Conservation (phyloP, 1,140 invertebrate genomes). For the Drosophila jambulina region DNA sequence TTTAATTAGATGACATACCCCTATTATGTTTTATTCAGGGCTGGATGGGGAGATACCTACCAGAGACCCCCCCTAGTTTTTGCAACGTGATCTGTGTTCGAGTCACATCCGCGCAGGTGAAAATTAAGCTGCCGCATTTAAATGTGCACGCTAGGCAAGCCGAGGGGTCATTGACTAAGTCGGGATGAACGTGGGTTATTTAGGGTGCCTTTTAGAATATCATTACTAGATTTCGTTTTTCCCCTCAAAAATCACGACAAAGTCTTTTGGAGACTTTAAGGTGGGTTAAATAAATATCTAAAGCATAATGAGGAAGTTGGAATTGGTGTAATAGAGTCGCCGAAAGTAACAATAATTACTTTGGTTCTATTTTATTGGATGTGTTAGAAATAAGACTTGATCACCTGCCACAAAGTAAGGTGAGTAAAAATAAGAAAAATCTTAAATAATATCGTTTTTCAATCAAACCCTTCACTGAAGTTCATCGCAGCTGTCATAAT, state of each 20-base stretch:
- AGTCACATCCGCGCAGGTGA: constrained; percentile 55
- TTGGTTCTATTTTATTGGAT: too few species aligned
- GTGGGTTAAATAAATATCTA: not conserved
- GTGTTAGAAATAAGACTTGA: too few species aligned
- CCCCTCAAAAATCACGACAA: too few species aligned
- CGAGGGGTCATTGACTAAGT: constrained; percentile 21
- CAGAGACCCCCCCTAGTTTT: not conserved
- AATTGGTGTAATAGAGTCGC: too few species aligned
- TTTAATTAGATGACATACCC: constrained; percentile 74
- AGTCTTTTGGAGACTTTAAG: not conserved
- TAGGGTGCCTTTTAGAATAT: not conserved
- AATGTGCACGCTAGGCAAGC: constrained; percentile 32
- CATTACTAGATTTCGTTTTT: not conserved
- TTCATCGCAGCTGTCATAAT: not conserved
- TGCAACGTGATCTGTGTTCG: constrained; percentile 57
- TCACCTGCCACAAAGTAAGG: too few species aligned
- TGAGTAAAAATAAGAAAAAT: too few species aligned
- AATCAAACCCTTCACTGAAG: not conserved
- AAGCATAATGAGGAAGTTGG: too few species aligned
- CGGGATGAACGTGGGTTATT: not conserved
- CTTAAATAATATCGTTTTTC: too few species aligned
- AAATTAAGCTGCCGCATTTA: constrained; percentile 58
- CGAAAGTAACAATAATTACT: not conserved
- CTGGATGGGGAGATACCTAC: constrained; percentile 2
- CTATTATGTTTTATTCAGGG: constrained; percentile 62